Percentiles rank a stretch among this genome's conserved stretches.
These are phyloP conservation scores for Scomber japonicus DNA, from an alignment of 2,113 vertebrate species.

Conservation along the genomic window DNA sequence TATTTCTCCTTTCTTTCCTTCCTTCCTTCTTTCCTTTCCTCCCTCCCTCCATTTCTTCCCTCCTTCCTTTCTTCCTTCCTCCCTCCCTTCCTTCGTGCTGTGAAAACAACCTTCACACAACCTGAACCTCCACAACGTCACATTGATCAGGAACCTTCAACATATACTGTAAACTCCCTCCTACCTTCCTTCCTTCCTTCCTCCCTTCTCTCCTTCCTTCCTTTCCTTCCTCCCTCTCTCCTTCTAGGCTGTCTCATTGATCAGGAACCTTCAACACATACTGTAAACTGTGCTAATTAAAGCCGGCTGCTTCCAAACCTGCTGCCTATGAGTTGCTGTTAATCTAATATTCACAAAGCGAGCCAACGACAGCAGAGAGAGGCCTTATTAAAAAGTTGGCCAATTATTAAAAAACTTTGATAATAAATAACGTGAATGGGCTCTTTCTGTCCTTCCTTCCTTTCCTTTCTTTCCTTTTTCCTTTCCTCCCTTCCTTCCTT, in stretches of 20 bases:
- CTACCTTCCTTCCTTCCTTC: too few relatives aligned
- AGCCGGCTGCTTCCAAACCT: slow-evolving; percentile 48
- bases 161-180: too few relatives aligned
- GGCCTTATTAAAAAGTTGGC: slow-evolving; percentile 69
- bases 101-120: background rate
- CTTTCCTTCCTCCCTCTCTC: too few relatives aligned
- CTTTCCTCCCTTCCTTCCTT: too few relatives aligned
- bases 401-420: slow-evolving; percentile 38
- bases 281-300: slow-evolving; percentile 66
- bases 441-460: slow-evolving; percentile 3
- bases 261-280: slow-evolving; percentile 40
- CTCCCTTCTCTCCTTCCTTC: too few relatives aligned
- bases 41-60: too few relatives aligned
- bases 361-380: slow-evolving; percentile 35
- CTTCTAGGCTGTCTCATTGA: too few relatives aligned
- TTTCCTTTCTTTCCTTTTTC: too few relatives aligned
- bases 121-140: slow-evolving; percentile 14
- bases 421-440: slow-evolving; percentile 43
- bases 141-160: slow-evolving; percentile 64
- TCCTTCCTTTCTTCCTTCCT: too few relatives aligned
- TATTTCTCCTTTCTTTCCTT: too few relatives aligned
- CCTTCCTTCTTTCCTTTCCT: too few relatives aligned
- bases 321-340: slow-evolving; percentile 61
- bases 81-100: too few relatives aligned
- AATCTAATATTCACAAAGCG: slow-evolving; percentile 77